Base-by-base conservation (phyloP, 2,797 vertebrate species). In the Brotogeris chrysoptera region DNA sequence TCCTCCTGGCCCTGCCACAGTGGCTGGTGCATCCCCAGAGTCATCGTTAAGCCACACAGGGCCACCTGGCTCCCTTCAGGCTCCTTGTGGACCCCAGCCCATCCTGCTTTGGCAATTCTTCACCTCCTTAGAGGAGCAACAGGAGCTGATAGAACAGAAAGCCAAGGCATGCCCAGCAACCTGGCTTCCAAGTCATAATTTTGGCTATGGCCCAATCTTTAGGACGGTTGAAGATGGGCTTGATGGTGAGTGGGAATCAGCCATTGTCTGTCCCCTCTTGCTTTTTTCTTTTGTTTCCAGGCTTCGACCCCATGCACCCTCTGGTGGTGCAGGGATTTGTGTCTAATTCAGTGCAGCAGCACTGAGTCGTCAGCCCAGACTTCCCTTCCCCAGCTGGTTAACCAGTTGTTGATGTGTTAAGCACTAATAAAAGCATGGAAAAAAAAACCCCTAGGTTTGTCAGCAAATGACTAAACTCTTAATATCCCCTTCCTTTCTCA, bases 401-500 rank as follows among this genome's bases (percentile, higher is more conserved):
- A 61, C 80, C 60, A 50, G 63, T 4, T 73, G 24, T 77, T 80
- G 70, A 70, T n/a, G 57, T 6, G 13, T 41, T 61, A 82, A 89
- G 61, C 57, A 63, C 77, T 87, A 95, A 93, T 38, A 72, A 84
- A 92, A 88, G 74, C 80, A 53, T 8, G 8, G 46, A 65, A 69
- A 87, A 73, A 73, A 30, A 72, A 76, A 93, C 38, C 43, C 61
- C 66, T 39, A 69, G 36, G 44, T 91, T 93, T 94, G 70, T 92
- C 92, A 96, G 91, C 77, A 88, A 92, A 79, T 92, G 41, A 94
- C 80, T 86, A 90, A 92, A 95, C 70, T 66, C 43, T 86, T 80
- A 90, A 85, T 59, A 95, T 85, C 74, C 74, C 77, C n/a, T 93
- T 95, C 90, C 61, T 87, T 92, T 95, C 95, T 84, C 78, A 80